Evolutionary conservation across 2,113 vertebrate genomes (phyloP).

Genomic region (Neolamprologus fasciatus): DNA sequence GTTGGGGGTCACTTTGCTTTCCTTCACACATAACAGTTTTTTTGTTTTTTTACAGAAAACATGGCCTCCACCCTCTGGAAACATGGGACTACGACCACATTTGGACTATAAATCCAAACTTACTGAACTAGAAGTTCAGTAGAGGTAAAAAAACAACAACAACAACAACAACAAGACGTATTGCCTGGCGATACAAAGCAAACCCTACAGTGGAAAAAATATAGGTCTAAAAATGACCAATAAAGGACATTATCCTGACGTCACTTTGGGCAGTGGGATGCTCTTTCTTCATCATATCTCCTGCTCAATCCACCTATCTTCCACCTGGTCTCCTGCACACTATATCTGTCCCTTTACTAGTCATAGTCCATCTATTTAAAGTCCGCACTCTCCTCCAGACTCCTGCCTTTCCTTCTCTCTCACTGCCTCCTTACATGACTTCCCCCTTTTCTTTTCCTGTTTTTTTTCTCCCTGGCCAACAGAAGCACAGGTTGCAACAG

Average conservation of each 20-base stretch:
- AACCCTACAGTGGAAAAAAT: neutral
- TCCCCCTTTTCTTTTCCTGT: neutral
- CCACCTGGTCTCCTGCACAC: neutral
- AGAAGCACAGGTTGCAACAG: neutral
- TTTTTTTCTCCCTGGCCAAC: neutral
- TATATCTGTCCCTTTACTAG: neutral
- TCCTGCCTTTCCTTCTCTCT: neutral
- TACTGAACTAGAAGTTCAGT: neutral
- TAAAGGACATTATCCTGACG: fast-evolving
- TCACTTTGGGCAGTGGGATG: neutral
- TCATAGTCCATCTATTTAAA: neutral
- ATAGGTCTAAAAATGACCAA: neutral
- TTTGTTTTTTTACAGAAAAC: neutral
- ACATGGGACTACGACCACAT: neutral
- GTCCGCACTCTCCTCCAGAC: fast-evolving
- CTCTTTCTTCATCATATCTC: neutral
- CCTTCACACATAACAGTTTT: neutral
- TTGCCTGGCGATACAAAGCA: neutral
- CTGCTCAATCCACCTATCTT: neutral
- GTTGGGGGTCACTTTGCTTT: neutral
- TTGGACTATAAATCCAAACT: neutral
- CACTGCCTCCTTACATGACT: neutral
- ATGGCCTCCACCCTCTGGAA: neutral
- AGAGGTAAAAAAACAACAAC: neutral
- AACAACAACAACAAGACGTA: neutral